phyloP scores from a whole-genome alignment of 2,888 invertebrate species.

The Listrodromus nycthemerus region DNA sequence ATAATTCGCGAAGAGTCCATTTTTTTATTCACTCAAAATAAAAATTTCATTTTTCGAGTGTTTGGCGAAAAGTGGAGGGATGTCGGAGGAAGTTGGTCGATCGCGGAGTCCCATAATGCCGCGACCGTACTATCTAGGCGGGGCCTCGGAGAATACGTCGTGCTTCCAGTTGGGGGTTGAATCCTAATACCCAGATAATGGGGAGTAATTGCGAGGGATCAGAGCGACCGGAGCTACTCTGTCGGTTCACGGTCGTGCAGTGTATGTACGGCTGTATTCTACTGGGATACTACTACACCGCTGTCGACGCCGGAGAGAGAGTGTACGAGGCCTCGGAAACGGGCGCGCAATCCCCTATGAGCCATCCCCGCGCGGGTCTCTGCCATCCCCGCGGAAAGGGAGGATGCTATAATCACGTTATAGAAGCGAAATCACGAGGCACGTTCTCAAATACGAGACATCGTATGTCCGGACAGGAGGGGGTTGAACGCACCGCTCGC shows the following conservation, averaged over 20 bases:
- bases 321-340: conserved; percentile 62
- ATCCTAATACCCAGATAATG: conserved; percentile 85
- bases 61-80: neutral
- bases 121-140: conserved; percentile 71
- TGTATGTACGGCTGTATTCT: conserved; percentile 43
- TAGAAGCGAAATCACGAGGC: conserved; percentile 81
- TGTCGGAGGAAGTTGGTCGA: conserved; percentile 1
- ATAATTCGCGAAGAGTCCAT: neutral
- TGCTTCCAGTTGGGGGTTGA: conserved; percentile 83
- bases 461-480: conserved; percentile 64
- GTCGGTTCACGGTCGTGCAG: conserved; percentile 59
- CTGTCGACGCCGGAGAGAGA: conserved; percentile 58
- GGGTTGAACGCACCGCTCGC: neutral
- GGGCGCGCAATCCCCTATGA: conserved; percentile 52
- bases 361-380: conserved; percentile 32
- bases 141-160: conserved; percentile 78
- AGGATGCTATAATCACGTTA: conserved; percentile 79
- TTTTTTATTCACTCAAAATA: neutral
- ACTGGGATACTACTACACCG: conserved; percentile 15
- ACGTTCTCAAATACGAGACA: conserved; percentile 81
- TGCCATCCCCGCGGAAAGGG: conserved; percentile 61
- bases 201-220: conserved; percentile 85
- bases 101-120: conserved; percentile 14
- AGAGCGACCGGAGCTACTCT: conserved; percentile 81
- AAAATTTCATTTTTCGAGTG: conserved; percentile 5